Percentiles rank a stretch among this genome's conserved stretches.
Conservation (phyloP, 2,888 invertebrate species). For the Ophraella communa region DNA sequence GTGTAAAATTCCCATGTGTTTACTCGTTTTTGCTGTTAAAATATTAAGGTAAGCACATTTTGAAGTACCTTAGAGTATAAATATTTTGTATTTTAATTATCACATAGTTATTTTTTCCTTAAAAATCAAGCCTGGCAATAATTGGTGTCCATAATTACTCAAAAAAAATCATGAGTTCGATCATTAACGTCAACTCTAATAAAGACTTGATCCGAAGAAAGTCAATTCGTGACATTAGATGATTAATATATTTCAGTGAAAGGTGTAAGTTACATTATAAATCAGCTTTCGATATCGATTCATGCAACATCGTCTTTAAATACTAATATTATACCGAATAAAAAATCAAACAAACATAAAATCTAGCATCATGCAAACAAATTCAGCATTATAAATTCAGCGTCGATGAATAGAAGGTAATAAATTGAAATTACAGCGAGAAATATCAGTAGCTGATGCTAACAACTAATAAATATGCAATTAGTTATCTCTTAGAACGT, state of each 20-base stretch:
- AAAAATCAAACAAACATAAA: not conserved
- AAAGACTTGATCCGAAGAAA: not conserved
- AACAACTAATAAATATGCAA: not conserved
- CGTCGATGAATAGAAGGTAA: not conserved
- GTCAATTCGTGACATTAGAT: not conserved
- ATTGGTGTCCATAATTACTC: no score
- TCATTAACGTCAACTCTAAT: not conserved
- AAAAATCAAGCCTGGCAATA: no score
- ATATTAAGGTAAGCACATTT: no score
- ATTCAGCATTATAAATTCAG: not conserved
- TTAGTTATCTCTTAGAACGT: not conserved
- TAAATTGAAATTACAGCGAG: not conserved
- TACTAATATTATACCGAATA: not conserved
- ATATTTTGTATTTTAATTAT: no score
- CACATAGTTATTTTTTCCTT: no score
- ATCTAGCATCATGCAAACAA: not conserved
- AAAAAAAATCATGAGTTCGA: not conserved
- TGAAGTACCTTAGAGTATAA: no score
- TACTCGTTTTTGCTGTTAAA: no score
- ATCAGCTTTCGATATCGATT: not conserved
- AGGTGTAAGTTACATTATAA: not conserved
- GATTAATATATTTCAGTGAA: not conserved
- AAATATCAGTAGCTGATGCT: not conserved
- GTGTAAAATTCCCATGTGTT: no score
- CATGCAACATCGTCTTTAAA: not conserved